phyloP scores from a whole-genome alignment of 2,113 vertebrate genomes.

The Coptodon rendalli region DNA sequence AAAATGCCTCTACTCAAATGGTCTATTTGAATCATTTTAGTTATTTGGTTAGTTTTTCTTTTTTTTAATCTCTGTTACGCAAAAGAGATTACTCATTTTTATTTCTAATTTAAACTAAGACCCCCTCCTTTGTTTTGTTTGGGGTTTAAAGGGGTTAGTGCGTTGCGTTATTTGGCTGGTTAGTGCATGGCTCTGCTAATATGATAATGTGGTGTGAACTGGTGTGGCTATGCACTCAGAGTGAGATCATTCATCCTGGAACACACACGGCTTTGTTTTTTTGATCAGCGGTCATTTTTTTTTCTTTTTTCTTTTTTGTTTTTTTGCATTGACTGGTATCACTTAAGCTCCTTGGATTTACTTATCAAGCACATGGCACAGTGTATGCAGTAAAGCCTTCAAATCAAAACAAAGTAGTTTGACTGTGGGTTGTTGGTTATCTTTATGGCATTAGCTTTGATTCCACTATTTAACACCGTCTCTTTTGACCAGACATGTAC shows the following conservation, averaged over 20 bases:
- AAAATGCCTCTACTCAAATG: not conserved
- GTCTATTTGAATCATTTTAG: not conserved
- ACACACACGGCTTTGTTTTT: slow-evolving; percentile 41
- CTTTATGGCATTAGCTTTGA: not conserved
- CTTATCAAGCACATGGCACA: not conserved
- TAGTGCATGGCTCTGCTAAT: not conserved
- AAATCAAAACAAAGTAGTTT: not conserved
- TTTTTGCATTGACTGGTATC: not conserved
- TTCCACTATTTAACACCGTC: not conserved
- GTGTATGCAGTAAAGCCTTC: not conserved
- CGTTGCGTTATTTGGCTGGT: not conserved
- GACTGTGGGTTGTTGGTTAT: not conserved
- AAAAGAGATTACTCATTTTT: not conserved
- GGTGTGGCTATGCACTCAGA: slow-evolving; percentile 7
- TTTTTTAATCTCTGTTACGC: no score
- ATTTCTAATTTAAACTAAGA: not conserved
- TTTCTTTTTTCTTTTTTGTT: fast-evolving
- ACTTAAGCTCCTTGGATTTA: not conserved
- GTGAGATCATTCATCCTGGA: slow-evolving; percentile 46
- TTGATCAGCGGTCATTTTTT: not conserved
- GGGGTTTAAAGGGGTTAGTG: not conserved
- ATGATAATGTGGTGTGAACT: not conserved
- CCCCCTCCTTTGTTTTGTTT: not conserved
- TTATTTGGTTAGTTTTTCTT: not conserved
- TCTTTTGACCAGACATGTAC: not conserved